Evolutionary conservation across 1,140 invertebrate species (phyloP).

Genomic region (Musca vetustissima): DNA sequence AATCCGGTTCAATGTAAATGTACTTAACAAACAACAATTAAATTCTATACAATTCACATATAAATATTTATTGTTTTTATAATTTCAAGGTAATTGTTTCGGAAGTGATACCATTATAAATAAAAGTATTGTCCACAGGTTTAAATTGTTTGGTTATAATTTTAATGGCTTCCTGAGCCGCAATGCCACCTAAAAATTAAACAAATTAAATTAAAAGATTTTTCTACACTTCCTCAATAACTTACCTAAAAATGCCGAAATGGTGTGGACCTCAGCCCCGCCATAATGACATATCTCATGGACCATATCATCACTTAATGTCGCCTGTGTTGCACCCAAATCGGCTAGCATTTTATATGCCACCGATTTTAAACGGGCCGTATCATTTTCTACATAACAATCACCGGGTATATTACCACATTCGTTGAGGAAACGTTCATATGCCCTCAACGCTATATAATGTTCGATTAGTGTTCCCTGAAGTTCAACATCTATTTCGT

Average conservation of each 20-base stretch:
- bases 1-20: too few relatives aligned
- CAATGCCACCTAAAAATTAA: constrained; percentile 73
- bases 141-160: constrained; percentile 96
- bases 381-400: constrained; percentile 87
- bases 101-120: constrained; percentile 92
- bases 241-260: constrained; percentile 87
- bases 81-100: constrained; percentile 69
- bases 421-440: constrained; percentile 87
- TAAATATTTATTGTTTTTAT: constrained; percentile 33
- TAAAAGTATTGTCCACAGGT: constrained; percentile 92
- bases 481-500: constrained; percentile 58
- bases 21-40: too few relatives aligned
- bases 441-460: constrained; percentile 86
- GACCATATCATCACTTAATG: constrained; percentile 88
- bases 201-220: constrained; percentile 5
- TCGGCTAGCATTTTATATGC: constrained; percentile 81
- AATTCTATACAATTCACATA: background rate
- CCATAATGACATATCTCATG: constrained; percentile 96
- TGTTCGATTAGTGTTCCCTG: constrained; percentile 85
- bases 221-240: background rate
- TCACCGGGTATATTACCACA: constrained; percentile 90
- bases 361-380: constrained; percentile 79
- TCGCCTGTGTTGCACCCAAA: constrained; percentile 73
- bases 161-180: constrained; percentile 96
- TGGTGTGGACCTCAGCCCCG: constrained; percentile 89